These are phyloP conservation scores for Bos javanicus DNA, from an alignment of 2,113 vertebrate genomes.

Conservation along the genomic window DNA sequence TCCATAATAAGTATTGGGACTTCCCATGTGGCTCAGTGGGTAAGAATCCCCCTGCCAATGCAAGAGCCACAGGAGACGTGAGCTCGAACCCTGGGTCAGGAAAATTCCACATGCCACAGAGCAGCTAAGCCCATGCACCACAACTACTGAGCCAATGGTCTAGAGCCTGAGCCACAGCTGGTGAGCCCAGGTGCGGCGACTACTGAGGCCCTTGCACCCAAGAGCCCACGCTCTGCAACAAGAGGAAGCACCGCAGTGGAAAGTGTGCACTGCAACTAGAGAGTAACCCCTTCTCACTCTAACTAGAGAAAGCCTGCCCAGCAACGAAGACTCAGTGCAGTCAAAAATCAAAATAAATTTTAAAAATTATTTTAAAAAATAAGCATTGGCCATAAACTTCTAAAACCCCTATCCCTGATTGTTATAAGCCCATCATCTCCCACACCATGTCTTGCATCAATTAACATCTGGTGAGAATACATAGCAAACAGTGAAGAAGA, in stretches of 20 bases:
- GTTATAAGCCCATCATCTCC: background rate
- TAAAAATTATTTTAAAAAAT: background rate
- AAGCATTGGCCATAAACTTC: background rate
- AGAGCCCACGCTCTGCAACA: background rate
- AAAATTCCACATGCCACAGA: background rate
- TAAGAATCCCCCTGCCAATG: background rate
- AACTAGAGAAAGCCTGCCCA: background rate
- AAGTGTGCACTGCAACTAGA: background rate
- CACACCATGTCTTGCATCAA: background rate
- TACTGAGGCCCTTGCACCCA: background rate
- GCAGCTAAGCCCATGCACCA: background rate
- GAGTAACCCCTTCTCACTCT: background rate
- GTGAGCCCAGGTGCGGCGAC: fast-evolving
- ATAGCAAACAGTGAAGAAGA: background rate
- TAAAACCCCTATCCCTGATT: background rate
- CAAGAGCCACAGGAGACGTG: background rate
- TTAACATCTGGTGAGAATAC: background rate
- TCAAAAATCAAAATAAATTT: background rate
- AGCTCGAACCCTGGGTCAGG: background rate
- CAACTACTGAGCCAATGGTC: background rate
- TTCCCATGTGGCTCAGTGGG: background rate
- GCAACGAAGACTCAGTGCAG: fast-evolving
- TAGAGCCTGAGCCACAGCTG: background rate
- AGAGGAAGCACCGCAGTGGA: fast-evolving
- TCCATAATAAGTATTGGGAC: background rate